These are phyloP conservation scores for Hystrix brachyura DNA, from an alignment of 2,113 vertebrate species.

Conservation along the genomic window DNA sequence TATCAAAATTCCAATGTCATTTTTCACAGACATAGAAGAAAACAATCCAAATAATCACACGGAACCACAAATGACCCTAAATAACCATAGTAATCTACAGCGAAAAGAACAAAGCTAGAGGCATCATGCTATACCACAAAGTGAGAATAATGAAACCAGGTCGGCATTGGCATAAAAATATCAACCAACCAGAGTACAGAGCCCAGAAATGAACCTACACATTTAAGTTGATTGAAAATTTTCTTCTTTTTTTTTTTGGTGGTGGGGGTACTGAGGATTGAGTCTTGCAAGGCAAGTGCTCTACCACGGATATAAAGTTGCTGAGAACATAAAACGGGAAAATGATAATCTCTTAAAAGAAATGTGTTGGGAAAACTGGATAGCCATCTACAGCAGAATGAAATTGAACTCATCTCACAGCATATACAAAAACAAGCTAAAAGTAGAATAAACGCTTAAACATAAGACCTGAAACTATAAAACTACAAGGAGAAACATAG, in stretches of 20 bases:
- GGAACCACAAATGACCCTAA: background rate
- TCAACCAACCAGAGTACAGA: background rate
- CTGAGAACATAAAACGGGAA: background rate
- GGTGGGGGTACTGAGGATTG: background rate
- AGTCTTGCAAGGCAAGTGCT: background rate
- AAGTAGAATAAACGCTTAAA: background rate
- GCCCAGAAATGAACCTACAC: background rate
- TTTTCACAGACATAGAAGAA: background rate
- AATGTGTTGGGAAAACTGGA: background rate
- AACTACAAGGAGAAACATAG: background rate
- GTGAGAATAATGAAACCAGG: background rate
- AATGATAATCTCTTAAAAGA: background rate
- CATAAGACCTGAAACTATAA: background rate
- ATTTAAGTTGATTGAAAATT: background rate
- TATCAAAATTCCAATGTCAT: background rate
- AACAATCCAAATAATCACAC: background rate
- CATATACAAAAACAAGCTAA: background rate
- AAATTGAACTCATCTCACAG: background rate
- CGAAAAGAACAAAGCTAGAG: background rate
- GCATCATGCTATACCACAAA: background rate
- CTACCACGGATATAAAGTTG: background rate
- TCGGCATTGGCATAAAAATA: background rate
- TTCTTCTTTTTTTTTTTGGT: background rate
- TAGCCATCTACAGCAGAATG: background rate
- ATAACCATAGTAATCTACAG: background rate